phyloP scores from a whole-genome alignment of 2,888 invertebrate genomes.

The Ornithoptera alexandrae region DNA sequence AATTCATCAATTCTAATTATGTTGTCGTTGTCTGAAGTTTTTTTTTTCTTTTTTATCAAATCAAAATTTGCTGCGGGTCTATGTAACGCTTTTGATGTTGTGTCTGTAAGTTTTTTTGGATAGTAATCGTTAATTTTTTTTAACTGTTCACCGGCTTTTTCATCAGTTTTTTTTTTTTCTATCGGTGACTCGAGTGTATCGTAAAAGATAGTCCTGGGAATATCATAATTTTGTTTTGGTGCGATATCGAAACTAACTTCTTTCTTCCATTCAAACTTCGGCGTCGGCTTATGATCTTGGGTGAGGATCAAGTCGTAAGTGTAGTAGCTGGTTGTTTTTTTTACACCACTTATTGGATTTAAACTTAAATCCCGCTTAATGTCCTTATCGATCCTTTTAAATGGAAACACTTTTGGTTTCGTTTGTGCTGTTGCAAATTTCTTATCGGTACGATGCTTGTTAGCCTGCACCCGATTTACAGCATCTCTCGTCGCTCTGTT shows the following conservation, averaged over 20 bases:
- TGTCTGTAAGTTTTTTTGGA: neutral
- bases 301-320: conserved; percentile 7
- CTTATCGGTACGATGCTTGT: neutral
- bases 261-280: conserved; percentile 19
- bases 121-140: neutral
- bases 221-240: neutral
- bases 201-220: neutral
- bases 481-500: neutral
- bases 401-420: neutral
- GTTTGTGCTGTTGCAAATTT: neutral
- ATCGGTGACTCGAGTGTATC: neutral
- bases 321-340: conserved; percentile 7
- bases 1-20: neutral
- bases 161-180: neutral
- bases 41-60: neutral
- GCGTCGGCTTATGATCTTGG: conserved; percentile 3
- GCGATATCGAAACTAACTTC: conserved; percentile 5
- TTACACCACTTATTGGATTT: neutral
- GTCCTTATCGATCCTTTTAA: neutral
- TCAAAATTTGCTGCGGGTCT: neutral
- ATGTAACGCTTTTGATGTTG: neutral
- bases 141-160: neutral
- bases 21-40: neutral
- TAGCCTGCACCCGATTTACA: neutral
- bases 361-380: neutral